Evolutionary conservation across 2,888 invertebrate species (phyloP), one percentile per base, ranked within the genome.

Genomic region (Rhagium mordax): DNA sequence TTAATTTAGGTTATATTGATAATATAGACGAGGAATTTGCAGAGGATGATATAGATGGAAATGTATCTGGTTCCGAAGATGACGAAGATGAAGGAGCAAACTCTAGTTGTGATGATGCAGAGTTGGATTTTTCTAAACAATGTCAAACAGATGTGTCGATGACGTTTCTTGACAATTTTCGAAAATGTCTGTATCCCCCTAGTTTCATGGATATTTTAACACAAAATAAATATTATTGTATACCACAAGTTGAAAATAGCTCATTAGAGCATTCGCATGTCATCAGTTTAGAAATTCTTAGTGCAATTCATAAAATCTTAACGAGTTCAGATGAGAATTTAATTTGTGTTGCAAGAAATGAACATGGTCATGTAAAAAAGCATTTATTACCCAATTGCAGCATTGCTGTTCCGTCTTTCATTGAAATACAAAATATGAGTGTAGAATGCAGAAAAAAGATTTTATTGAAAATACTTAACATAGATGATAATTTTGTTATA

Each of bases 231-330:
- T 92, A 93, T 81, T 91, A 94, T 74, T 92, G 92, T 78, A 89
- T 90, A 62, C 92, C 93, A 0, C 94, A 94, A 88, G 91, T 94
- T 5, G 95, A 96, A 86, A 92, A 94, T 85, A 91, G 91, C 81
- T 85, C 86, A 3, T 89, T 90, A 57, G 88, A 90, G 3, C 91
- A 93, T 74, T 90, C 93, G 6, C 91, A 92, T 79, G 82, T 89
- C 6, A 89, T 91, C 68, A 90, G 91, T 29, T 83, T 93, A 74
- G 90, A 91, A 13, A 91, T 95, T 75, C 81, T 95, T 48, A 87
- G 89, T 79, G 91, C 91, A 72, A 90, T 93, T 62, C 92, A 89
- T 76, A 85, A 85, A 84, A 87, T 88, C 64, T 79, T 87, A 66
- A 84, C 81, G 13, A 51, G 51, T 33, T 67, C 66, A 16, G 59